Evolutionary conservation across 2,797 vertebrate genomes (phyloP).

Genomic region (Kryptopterus vitreolus): DNA sequence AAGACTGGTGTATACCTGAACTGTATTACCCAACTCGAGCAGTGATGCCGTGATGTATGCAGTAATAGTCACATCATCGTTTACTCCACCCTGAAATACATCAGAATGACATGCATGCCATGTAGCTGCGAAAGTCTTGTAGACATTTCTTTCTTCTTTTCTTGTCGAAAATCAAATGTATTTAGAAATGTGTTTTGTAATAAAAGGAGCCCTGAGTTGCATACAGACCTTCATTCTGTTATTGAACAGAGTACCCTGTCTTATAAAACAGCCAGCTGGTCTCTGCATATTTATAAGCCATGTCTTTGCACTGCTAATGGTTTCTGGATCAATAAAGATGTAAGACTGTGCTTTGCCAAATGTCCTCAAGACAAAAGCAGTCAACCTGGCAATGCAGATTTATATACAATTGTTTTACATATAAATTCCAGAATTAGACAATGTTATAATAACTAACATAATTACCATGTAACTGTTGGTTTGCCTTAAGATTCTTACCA

Average conservation of each 20-base stretch:
- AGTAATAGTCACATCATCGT: conserved; percentile 71
- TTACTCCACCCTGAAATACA: conserved; percentile 69
- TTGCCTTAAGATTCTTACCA: conserved; percentile 68
- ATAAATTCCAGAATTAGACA: not conserved
- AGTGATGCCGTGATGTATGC: conserved; percentile 70
- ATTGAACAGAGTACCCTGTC: conserved; percentile 75
- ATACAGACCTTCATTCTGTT: conserved; percentile 77
- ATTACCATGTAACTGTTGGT: not conserved
- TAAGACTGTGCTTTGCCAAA: conserved; percentile 75
- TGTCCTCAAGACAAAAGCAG: conserved; percentile 82
- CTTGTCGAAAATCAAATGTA: not conserved
- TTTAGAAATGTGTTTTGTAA: not conserved
- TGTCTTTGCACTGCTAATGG: conserved; percentile 63
- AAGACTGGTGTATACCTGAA: conserved; percentile 47
- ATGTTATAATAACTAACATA: not conserved
- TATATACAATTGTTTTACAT: not conserved
- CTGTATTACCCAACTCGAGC: conserved; percentile 63
- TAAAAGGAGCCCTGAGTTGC: not conserved
- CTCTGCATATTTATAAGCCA: conserved; percentile 73
- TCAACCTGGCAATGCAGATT: conserved; percentile 72
- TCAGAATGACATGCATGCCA: not conserved
- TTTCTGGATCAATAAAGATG: conserved; percentile 75
- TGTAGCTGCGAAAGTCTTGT: not conserved
- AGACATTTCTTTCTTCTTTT: too few species aligned
- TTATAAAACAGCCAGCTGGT: conserved; percentile 74